Evolutionary conservation across 2,797 vertebrate species (phyloP), one percentile per base, ranked within the genome.

Genomic region (Prionace glauca): DNA sequence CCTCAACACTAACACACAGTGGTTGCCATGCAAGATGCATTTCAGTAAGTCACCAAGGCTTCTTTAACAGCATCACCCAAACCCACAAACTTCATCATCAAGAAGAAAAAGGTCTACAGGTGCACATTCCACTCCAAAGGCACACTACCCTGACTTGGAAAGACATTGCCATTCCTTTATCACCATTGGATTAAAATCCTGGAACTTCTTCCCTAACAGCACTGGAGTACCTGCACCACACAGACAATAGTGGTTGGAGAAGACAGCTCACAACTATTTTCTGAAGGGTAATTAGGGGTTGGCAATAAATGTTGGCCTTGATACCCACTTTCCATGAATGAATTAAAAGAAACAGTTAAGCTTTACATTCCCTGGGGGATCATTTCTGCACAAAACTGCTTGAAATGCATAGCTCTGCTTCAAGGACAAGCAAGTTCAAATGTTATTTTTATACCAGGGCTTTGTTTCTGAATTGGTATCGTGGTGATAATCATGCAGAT

Each of bases 361-460:
- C 12, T n/a, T 72, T 32, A 50, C 26, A 72, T 32, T 94, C 93
- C 71, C 41, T 45, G 32, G 92, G 26, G 67, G 10, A 50, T 32
- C 45, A 74, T 29, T 77, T 94, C 71, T 50, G 24, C 32, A 45
- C 8, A 60, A 60, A 95, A 8, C 93, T 95, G 69, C 93, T 95
- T 95, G 50, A 95, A 50, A 95, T 74, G 93, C 71, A 77, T 20
- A 95, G 50, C 50, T 14, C 41, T 77, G 71, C 93, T 74, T 95
- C 93, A 95, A 95, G 71, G 69, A 50, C 69, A 95, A 95, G 24
- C 71, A 45, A 72, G 69, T 77, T 56, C 71, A 95, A 77, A 41
- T 36, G 90, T 69, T 92, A 69, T 69, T 74, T 74, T 74, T 77
- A 74, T n/a, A 50, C 26, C 93, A 95, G 12, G 14, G 69, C 45